Evolutionary conservation across 2,113 vertebrate genomes (phyloP), one percentile per base, ranked within the genome.

Genomic region (Ictalurus furcatus): DNA sequence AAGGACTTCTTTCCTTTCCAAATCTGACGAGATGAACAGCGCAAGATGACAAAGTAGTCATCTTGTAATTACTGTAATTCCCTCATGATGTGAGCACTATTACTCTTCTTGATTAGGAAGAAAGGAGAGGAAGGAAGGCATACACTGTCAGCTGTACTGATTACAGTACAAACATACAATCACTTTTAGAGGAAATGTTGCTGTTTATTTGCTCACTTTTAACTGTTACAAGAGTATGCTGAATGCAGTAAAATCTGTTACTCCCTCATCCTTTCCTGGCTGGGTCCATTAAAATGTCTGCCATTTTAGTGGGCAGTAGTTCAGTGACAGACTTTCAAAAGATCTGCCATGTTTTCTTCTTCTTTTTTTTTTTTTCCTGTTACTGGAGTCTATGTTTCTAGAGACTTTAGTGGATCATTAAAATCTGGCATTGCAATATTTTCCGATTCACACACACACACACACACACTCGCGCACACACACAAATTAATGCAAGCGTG

Each of bases 101-200:
- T 59, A 37, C 34, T 84, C 11, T 6, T 63, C 58, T 63, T 84
- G 58, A 63, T 84, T 37, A 58, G 78, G 12, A 9, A 67, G 59
- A 81, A 69, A 4, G 6, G 40, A 56, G 61, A 88, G 58, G 21
- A 63, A 69, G 81, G 37, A 73, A 1, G 71, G 85, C 54, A 23
- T 74, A 40, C 44, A n/a, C 67, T 79, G 48, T 25, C 40, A 78
- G 30, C 85, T 78, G 28, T 13, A 84, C 81, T 67, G 63, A 87
- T 67, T 88, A 84, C 59, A 90, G 16, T 78, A 79, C 65, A 83
- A 84, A 84, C 85, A 61, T 80, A 61, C 85, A 84, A 67, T 44
- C 34, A n/a, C 65, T 58, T 69, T 65, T 30, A 28, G 19, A 37
- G 11, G 8, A 85, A 85, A 34, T 73, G 28, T 13, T 13, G 9